These are phyloP conservation scores for Anastrepha obliqua DNA, from an alignment of 1,140 invertebrate species.

Conservation along the genomic window DNA sequence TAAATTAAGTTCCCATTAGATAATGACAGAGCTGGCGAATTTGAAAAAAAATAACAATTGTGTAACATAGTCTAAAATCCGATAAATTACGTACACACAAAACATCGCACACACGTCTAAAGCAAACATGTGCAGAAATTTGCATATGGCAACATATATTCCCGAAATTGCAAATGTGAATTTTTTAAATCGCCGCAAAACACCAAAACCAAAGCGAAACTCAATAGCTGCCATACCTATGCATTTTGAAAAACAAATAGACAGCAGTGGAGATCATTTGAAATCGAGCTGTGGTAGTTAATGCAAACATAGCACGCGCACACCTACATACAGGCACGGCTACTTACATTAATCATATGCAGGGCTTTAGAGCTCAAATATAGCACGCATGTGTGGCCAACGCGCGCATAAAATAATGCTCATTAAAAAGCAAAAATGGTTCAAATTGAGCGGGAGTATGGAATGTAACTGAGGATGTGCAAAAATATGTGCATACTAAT, in stretches of 20 bases:
- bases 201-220: not conserved
- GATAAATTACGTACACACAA: not conserved
- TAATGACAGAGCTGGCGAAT: not conserved
- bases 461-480: not conserved
- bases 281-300: not conserved
- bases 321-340: not conserved
- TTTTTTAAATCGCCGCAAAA: not conserved
- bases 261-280: not conserved
- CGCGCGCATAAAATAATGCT: not conserved
- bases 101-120: not conserved
- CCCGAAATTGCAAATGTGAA: not conserved
- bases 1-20: no score
- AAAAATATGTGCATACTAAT: not conserved
- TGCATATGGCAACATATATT: not conserved
- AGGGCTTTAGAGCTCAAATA: not conserved
- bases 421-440: conserved; percentile 12
- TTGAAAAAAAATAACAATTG: not conserved
- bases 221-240: not conserved
- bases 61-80: not conserved
- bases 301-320: not conserved
- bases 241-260: conserved; percentile 5
- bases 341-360: conserved; percentile 4
- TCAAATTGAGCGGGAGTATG: conserved; percentile 4
- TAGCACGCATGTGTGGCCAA: not conserved
- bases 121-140: not conserved